Conservation (phyloP, 2,888 invertebrate genomes). For the Tetragonula carbonaria region DNA sequence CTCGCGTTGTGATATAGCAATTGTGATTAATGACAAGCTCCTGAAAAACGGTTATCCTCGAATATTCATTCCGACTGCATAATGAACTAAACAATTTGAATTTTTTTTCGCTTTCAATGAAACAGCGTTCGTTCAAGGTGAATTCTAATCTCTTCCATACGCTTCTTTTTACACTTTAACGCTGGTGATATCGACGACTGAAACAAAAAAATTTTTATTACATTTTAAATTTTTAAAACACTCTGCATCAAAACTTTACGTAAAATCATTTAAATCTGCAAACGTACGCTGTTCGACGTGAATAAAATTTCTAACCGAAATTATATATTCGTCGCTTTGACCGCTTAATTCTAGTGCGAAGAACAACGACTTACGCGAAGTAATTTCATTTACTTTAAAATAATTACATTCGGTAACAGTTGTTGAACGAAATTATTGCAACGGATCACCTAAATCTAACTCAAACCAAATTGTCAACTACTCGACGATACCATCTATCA, state of each 20-base stretch:
- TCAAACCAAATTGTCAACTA: background rate
- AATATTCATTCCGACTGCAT: background rate
- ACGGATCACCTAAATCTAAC: too few species aligned
- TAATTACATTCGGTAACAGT: background rate
- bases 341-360: background rate
- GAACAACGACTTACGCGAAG: background rate
- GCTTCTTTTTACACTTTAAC: background rate
- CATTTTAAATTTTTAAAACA: too few species aligned
- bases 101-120: background rate
- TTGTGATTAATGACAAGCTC: slow-evolving; percentile 16
- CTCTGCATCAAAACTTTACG: too few species aligned
- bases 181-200: too few species aligned
- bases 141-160: background rate
- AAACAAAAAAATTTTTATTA: too few species aligned
- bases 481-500: background rate
- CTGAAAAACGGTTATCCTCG: slow-evolving; percentile 3
- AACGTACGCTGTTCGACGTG: too few species aligned
- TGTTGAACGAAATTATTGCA: background rate
- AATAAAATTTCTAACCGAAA: too few species aligned
- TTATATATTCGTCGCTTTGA: too few species aligned
- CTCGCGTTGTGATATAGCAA: slow-evolving; percentile 17
- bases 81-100: background rate
- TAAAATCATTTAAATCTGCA: too few species aligned
- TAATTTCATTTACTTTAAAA: background rate
- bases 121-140: background rate